Evolutionary conservation across 2,888 invertebrate species (phyloP), one percentile per base, ranked within the genome.

Genomic region (Papilio gigon): DNA sequence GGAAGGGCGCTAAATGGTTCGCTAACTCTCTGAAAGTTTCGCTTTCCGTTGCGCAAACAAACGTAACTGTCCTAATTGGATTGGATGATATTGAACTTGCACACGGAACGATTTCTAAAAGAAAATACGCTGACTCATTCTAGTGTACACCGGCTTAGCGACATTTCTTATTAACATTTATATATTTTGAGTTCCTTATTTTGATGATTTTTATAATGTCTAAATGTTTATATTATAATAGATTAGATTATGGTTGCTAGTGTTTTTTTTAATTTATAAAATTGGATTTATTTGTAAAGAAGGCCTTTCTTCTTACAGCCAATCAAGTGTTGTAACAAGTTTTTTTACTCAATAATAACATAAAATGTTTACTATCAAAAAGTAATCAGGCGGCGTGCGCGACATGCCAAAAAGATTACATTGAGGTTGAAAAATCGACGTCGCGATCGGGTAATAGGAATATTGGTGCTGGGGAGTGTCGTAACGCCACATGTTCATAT

Each of bases 11-110:
- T 64, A 59, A 68, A 35, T 30, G 58, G 25, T 37, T 4, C 42
- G 63, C 62, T 68, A 68, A 68, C 27, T 14, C 44, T 37, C 47
- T 14, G 47, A 64, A 64, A 68, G 68, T 68, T 68, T 68, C 63
- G 40, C 68, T 68, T 64, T 68, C 68, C 12, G 30, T 59, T 33
- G 4, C 27, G 12, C 64, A 63, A 64, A 58, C 37, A 64, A 22
- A 47, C 20, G 12, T 40, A 61, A 59, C 44, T 5, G 44, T 68
- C 14, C 63, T 68, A 68, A 68, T 68, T 47, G 35, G 58, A 59
- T 67, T 62, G 56, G 30, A 14, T 33, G 61, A 22, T 53, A 59
- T 59, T 67, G 62, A 67, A 62, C 67, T 62, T 37, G 59, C 3
- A 25, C 4, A 44, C 12, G 59, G 64, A 59, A 59, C 27, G 47